Evolutionary conservation across 1,140 invertebrate species (phyloP).

Genomic region (Heliconius melpomene): DNA sequence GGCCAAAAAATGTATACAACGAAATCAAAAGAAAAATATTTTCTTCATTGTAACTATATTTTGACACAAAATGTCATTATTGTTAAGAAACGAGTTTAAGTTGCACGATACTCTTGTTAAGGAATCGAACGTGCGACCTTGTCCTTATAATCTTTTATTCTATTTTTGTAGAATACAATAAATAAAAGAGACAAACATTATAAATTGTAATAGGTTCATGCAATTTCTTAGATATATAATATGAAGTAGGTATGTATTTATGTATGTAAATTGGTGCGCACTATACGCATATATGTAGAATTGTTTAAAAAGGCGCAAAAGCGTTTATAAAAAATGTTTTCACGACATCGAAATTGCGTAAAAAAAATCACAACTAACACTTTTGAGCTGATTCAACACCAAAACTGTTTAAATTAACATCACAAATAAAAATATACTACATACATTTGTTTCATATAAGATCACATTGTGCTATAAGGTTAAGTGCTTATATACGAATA

Average conservation of each 20-base stretch:
- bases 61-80: no score
- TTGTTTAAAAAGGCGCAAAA: conserved; percentile 72
- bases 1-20: no score
- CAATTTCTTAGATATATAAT: conserved; percentile 28
- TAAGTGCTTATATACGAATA: background rate
- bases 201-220: background rate
- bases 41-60: no score
- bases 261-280: conserved; percentile 38
- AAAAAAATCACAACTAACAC: conserved; percentile 67
- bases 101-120: no score
- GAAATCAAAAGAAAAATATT: no score
- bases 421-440: background rate
- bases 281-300: conserved; percentile 41
- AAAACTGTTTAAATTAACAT: conserved; percentile 46
- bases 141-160: no score
- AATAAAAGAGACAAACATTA: conserved; percentile 16
- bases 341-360: conserved; percentile 69
- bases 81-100: no score
- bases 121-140: no score
- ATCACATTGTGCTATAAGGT: conserved; percentile 26
- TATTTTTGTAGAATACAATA: no score
- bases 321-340: conserved; percentile 69
- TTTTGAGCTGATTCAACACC: conserved; percentile 62
- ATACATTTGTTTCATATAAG: conserved; percentile 25
- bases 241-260: background rate